phyloP scores from a whole-genome alignment of 2,888 invertebrate species.

The Galeruca laticollis region DNA sequence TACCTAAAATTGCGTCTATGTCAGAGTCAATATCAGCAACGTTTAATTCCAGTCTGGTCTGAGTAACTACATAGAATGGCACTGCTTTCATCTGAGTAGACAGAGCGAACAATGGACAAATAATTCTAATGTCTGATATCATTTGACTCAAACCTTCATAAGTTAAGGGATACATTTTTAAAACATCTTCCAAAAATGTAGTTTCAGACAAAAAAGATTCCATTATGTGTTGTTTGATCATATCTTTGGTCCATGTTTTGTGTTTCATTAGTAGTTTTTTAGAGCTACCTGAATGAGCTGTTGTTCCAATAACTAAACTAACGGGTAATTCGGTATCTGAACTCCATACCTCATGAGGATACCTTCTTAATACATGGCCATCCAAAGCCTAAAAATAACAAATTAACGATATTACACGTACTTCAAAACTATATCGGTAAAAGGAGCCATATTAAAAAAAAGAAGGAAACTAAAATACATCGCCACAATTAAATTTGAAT shows the following conservation, averaged over 20 bases:
- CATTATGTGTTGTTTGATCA: constrained; percentile 75
- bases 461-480: too few species aligned
- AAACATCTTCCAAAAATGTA: constrained; percentile 73
- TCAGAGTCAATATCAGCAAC: constrained; percentile 71
- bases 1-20: constrained; percentile 84
- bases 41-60: constrained; percentile 69
- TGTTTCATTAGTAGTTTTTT: constrained; percentile 73
- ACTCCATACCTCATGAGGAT: constrained; percentile 76
- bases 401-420: background rate
- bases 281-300: constrained; percentile 79
- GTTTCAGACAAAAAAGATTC: constrained; percentile 74
- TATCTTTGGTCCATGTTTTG: constrained; percentile 75
- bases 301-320: constrained; percentile 78
- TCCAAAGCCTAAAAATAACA: constrained; percentile 68
- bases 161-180: constrained; percentile 76
- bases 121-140: constrained; percentile 83
- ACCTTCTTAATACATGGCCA: constrained; percentile 76
- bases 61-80: constrained; percentile 81
- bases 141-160: constrained; percentile 77
- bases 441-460: too few species aligned
- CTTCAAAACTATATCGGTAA: background rate
- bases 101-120: constrained; percentile 81
- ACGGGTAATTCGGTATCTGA: constrained; percentile 64
- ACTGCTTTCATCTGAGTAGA: constrained; percentile 74
- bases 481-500: too few species aligned